Conservation (phyloP, 2,113 vertebrate genomes). For the Nycticryphes semicollaris region DNA sequence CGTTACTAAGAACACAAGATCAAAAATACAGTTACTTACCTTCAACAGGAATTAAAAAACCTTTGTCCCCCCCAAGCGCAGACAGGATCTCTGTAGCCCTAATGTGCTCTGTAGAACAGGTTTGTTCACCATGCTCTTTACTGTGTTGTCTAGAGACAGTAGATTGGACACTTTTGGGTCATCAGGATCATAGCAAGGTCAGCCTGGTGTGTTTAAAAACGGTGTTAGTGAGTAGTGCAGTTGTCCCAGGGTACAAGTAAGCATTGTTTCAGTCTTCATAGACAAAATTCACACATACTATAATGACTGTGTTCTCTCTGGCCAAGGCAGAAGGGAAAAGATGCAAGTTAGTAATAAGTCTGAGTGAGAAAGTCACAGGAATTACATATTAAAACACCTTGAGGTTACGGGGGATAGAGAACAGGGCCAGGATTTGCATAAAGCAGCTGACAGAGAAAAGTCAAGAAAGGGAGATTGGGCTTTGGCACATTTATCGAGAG, state of each 20-base stretch:
- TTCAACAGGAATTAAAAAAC: neutral
- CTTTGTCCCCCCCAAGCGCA: neutral
- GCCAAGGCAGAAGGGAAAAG: neutral
- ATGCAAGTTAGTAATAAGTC: neutral
- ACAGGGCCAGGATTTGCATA: neutral
- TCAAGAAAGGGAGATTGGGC: neutral
- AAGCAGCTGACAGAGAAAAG: neutral
- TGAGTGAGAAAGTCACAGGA: neutral
- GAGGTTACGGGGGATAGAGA: neutral
- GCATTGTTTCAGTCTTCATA: neutral
- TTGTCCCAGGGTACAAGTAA: neutral
- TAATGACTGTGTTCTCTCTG: neutral
- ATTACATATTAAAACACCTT: neutral
- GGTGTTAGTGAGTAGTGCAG: neutral
- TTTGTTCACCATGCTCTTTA: neutral
- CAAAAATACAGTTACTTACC: neutral
- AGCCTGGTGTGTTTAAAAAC: neutral
- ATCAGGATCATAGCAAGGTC: neutral
- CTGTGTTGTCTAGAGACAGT: neutral
- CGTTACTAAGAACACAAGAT: neutral
- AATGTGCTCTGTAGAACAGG: neutral
- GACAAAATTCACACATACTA: neutral
- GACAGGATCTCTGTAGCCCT: neutral
- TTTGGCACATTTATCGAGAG: neutral
- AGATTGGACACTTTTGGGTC: neutral